Conservation (phyloP, 2,888 invertebrate genomes). For the Oxytorus armatus region DNA sequence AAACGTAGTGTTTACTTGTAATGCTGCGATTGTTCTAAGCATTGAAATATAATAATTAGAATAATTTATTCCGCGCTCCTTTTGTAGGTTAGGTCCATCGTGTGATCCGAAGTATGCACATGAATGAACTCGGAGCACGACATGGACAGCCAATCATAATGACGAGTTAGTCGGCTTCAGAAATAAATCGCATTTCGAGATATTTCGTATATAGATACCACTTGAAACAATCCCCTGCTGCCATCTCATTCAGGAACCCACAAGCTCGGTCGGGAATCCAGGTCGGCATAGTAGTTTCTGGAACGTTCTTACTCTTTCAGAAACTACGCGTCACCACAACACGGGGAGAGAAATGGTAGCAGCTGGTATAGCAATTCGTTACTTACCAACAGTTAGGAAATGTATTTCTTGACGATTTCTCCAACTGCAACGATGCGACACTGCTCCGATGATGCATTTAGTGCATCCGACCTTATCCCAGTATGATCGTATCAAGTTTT, state of each 20-base stretch:
- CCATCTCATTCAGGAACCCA: conserved; percentile 11
- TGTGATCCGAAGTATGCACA: no score
- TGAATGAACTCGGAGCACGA: no score
- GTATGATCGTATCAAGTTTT: conserved; percentile 9
- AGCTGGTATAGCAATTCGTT: background rate
- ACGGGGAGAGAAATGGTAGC: background rate
- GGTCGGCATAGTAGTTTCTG: conserved; percentile 16
- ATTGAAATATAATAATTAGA: no score
- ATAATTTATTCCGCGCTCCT: no score
- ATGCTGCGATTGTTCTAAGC: no score
- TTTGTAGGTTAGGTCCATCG: no score
- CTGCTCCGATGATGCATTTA: background rate
- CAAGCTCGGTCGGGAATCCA: background rate
- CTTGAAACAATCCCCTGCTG: background rate
- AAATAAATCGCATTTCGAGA: no score
- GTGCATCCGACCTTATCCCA: conserved; percentile 28
- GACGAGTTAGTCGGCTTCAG: no score
- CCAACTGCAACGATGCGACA: background rate
- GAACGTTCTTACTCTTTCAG: background rate
- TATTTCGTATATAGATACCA: background rate
- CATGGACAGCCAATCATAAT: no score
- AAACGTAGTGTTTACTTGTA: no score
- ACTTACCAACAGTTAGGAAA: conserved; percentile 20
- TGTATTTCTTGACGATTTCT: background rate
- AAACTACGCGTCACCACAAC: background rate